Conservation (phyloP, 2,797 vertebrate genomes). For the Lacerta agilis region DNA sequence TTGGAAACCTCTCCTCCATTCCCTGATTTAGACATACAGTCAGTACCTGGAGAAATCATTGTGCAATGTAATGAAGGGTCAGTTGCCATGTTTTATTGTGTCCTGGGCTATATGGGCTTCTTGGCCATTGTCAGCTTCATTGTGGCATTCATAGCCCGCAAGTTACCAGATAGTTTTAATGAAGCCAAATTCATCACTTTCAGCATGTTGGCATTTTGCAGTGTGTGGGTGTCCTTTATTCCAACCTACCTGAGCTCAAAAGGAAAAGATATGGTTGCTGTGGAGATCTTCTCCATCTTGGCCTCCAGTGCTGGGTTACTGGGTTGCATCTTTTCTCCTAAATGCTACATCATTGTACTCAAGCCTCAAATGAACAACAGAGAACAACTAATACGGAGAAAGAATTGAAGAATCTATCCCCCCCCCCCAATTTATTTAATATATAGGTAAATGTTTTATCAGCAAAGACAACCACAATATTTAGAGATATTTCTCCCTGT, state of each 20-base stretch:
- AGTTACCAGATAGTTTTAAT: slow-evolving; percentile 10
- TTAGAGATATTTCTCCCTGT: too few species aligned
- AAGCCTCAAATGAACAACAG: not conserved
- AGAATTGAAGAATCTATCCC: not conserved
- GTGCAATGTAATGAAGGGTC: not conserved
- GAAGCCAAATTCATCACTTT: slow-evolving; percentile 11
- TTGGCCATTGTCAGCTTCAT: not conserved
- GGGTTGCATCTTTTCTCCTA: not conserved
- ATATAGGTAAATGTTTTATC: too few species aligned
- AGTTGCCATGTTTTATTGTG: not conserved
- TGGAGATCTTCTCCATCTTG: slow-evolving; percentile 19
- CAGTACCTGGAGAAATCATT: not conserved
- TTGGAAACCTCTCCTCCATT: not conserved
- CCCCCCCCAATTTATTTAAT: too few species aligned
- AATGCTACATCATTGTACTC: not conserved
- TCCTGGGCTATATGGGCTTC: not conserved
- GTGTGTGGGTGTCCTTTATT: not conserved
- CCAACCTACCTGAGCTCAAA: slow-evolving; percentile 3
- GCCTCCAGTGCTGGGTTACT: not conserved
- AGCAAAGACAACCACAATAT: too few species aligned
- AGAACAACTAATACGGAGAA: not conserved
- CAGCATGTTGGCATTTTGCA: slow-evolving; percentile 15
- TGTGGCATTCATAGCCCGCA: not conserved
- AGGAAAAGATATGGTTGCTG: not conserved
- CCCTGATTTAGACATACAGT: not conserved